A percentile compares a stretch with the other conserved stretches of the same genome.
Evolutionary conservation across 2,888 invertebrate genomes (phyloP).

Genomic region (Erebia aethiops): DNA sequence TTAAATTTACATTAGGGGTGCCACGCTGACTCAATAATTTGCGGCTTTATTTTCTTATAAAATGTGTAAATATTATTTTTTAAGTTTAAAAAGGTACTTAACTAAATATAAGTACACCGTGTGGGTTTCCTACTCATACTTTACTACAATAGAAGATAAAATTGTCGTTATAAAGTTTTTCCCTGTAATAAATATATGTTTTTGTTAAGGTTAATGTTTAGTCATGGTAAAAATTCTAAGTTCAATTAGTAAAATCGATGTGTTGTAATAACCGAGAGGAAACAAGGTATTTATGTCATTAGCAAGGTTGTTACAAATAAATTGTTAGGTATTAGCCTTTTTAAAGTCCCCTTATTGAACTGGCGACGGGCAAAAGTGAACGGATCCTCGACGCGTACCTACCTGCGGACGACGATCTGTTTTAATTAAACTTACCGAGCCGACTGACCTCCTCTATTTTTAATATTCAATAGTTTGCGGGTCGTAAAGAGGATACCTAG

Average conservation of each 20-base stretch:
- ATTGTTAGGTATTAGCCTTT: conserved; percentile 66
- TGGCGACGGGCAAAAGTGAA: conserved; percentile 50
- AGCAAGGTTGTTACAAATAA: conserved; percentile 63
- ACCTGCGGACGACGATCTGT: conserved; percentile 54
- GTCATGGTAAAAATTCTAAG: neutral
- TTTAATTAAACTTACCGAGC: conserved; percentile 71
- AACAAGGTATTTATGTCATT: conserved; percentile 55
- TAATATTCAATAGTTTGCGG: neutral
- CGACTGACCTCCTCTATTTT: conserved; percentile 13
- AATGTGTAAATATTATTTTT: neutral
- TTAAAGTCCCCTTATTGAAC: conserved; percentile 65
- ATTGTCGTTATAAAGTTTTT: too few relatives aligned
- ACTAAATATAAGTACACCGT: neutral
- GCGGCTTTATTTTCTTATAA: neutral
- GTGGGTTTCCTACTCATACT: too few relatives aligned
- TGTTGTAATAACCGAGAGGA: conserved; percentile 22
- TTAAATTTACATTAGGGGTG: conserved; percentile 25
- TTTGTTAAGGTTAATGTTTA: neutral
- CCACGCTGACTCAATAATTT: neutral
- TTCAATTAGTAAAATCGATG: neutral
- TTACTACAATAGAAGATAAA: too few relatives aligned
- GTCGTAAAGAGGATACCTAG: neutral
- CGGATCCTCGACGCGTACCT: conserved; percentile 41
- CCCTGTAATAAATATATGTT: neutral
- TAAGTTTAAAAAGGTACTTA: too few relatives aligned